Conservation (phyloP, 2,888 invertebrate genomes). For the Dinocampus coccinellae region DNA sequence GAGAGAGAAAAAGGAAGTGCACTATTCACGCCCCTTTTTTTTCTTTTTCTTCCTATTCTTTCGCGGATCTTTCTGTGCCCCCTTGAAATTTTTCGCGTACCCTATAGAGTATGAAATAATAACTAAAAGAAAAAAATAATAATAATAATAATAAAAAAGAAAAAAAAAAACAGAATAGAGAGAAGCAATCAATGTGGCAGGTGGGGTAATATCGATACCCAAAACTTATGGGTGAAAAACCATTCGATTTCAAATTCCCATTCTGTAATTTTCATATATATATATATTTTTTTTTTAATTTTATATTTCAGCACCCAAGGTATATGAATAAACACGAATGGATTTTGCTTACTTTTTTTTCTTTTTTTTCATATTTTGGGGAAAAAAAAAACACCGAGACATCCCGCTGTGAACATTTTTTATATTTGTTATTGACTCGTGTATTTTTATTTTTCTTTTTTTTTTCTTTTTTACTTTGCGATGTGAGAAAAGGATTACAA, state of each 20-base stretch:
- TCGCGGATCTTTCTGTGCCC: slow-evolving; percentile 39
- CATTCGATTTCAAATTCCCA: slow-evolving; percentile 41
- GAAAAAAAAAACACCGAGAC: neutral
- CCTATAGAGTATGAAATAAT: neutral
- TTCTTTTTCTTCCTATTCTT: slow-evolving; percentile 43
- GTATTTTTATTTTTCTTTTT: slow-evolving; percentile 25
- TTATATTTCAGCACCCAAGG: slow-evolving; percentile 22
- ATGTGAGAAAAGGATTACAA: slow-evolving; percentile 51
- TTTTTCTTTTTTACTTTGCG: slow-evolving; percentile 43
- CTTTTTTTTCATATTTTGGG: neutral
- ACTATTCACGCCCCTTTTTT: slow-evolving; percentile 44
- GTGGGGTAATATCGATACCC: slow-evolving; percentile 62
- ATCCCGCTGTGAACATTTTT: neutral
- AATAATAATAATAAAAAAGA: no score
- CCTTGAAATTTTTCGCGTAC: slow-evolving; percentile 30
- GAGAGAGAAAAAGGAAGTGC: slow-evolving; percentile 32
- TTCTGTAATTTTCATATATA: slow-evolving; percentile 27
- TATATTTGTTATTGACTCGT: slow-evolving; percentile 22
- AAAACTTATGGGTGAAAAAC: slow-evolving; percentile 25
- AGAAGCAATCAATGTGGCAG: slow-evolving; percentile 53
- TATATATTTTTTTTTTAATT: slow-evolving; percentile 29
- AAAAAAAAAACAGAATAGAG: no score
- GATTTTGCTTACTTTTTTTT: neutral
- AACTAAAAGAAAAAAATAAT: slow-evolving; percentile 36
- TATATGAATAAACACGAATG: slow-evolving; percentile 45